Base-by-base conservation (phyloP, 2,888 invertebrate genomes). In the Augiades crinisus region DNA sequence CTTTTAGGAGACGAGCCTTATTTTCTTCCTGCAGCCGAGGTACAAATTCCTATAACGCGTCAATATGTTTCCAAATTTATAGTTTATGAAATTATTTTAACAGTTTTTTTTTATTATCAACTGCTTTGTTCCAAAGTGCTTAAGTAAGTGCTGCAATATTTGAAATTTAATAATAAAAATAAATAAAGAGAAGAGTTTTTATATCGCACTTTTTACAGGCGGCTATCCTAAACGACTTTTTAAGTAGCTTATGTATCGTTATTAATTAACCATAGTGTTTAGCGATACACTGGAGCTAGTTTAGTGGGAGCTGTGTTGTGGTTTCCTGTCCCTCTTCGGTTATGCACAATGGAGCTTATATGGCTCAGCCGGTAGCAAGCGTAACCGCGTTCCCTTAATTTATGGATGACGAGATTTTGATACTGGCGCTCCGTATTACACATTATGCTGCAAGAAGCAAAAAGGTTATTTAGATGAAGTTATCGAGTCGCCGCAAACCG, bases 1-100 rank as follows among this genome's bases (percentile, higher is more conserved):
- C 79, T 84, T 80, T 85, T 82, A 85, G 82, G 76, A 76, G 81
- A 81, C 79, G 78, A 67, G 81, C 82, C 83, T 87, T 84, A 87
- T 85, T 85, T 86, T 85, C 81, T 78, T 77, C 76, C 36, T 76
- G 72, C 69, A 68, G 37, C 8, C 16, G 30, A 22, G 21, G 12
- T 51, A 37, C 16, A 24, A 49, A 12, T 34, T 44, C 37, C 8
- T 44, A 30, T 30, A 30, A 51, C 16, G 19, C 19, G 21, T 30
- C 27, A 13, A 31, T 31, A 30, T 6, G n/a, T n/a, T n/a, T n/a
- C n/a, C n/a, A n/a, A n/a, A n/a, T n/a, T n/a, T n/a, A n/a, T n/a
- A n/a, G n/a, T n/a, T n/a, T n/a, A n/a, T n/a, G n/a, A n/a, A n/a
- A n/a, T n/a, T n/a, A n/a, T n/a, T n/a, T n/a, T n/a, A n/a, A n/a